Conservation (phyloP, 2,113 vertebrate genomes). For the Zosterops borbonicus region DNA sequence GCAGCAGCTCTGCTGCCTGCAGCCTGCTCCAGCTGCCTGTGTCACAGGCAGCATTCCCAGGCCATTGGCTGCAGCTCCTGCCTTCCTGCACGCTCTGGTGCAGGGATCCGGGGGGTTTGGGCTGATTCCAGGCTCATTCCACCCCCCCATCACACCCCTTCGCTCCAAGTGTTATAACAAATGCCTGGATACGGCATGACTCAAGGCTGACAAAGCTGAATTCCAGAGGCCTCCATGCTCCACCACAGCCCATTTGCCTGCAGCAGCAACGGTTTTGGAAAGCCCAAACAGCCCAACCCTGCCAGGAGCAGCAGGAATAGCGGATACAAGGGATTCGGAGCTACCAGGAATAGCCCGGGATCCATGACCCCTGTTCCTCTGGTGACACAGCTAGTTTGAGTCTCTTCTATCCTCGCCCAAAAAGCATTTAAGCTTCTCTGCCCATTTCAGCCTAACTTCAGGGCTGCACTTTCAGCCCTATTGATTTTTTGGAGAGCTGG, state of each 20-base stretch:
- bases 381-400: not conserved
- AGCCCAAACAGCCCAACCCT: not conserved
- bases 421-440: not conserved
- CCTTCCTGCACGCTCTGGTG: not conserved
- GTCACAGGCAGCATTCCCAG: not conserved
- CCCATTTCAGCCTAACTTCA: not conserved
- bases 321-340: not conserved
- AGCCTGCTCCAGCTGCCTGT: conserved; percentile 21
- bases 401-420: not conserved
- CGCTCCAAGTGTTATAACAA: not conserved
- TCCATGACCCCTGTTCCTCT: not conserved
- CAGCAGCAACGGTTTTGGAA: not conserved
- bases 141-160: not conserved
- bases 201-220: conserved; percentile 29
- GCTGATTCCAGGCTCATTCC: not conserved
- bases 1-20: conserved; percentile 9
- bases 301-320: not conserved
- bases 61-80: not conserved
- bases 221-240: not conserved
- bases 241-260: not conserved
- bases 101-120: not conserved
- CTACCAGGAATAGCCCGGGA: not conserved
- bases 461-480: not conserved
- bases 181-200: not conserved
- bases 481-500: not conserved